Evolutionary conservation across 37 sponge, comb jelly and placozoan species (phyloP).

Genomic region (Agelas oroides): DNA sequence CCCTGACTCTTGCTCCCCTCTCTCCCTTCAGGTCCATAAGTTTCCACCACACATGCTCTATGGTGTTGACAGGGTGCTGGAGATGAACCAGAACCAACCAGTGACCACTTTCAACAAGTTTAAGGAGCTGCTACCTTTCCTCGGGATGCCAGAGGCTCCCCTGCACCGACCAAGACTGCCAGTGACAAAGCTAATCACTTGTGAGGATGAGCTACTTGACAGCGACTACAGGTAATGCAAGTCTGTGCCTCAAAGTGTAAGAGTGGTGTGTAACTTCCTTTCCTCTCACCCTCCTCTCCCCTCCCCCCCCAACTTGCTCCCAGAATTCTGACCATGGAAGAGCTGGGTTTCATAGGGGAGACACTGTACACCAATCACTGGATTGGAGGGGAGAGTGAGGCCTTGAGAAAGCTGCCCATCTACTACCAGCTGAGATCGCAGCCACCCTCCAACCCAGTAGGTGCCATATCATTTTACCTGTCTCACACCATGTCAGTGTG

Average conservation of each 20-base stretch:
- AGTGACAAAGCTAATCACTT: no score
- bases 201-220: not conserved
- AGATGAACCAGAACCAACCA: not conserved
- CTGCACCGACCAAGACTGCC: not conserved
- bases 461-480: not conserved
- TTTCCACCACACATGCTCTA: slow-evolving; percentile 66
- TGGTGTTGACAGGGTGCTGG: slow-evolving; percentile 16
- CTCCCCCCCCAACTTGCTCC: not conserved
- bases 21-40: slow-evolving; percentile 18
- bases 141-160: slow-evolving; percentile 26
- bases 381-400: slow-evolving; percentile 79
- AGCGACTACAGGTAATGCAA: slow-evolving; percentile 10
- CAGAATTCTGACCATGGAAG: slow-evolving; percentile 53
- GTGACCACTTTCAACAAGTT: slow-evolving; percentile 46
- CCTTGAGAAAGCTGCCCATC: slow-evolving; percentile 39
- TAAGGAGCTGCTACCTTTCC: slow-evolving; percentile 26
- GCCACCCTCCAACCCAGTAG: not conserved
- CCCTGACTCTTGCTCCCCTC: no score
- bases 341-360: slow-evolving; percentile 43
- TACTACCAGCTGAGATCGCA: slow-evolving; percentile 32
- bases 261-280: not conserved
- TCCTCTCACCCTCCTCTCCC: no score
- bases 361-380: slow-evolving; percentile 38
- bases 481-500: no score
- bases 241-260: no score